phyloP scores from a whole-genome alignment of 2,888 invertebrate genomes.

The Trichopoda pennipes region DNA sequence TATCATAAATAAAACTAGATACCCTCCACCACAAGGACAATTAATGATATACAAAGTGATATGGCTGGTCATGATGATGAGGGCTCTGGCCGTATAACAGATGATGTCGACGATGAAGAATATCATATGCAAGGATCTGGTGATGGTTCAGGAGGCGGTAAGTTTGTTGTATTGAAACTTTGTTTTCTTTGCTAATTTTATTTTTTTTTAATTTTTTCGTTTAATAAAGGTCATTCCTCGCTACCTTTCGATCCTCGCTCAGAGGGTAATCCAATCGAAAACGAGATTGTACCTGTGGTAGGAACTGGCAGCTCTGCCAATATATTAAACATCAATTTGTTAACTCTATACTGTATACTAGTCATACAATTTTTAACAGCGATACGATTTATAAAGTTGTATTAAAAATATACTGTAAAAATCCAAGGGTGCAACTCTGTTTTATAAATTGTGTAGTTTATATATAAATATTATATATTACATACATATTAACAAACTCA shows the following conservation, averaged over 20 bases:
- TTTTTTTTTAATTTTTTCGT: not conserved
- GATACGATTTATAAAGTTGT: conserved; percentile 65
- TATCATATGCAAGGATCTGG: conserved; percentile 78
- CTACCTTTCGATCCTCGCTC: conserved; percentile 73
- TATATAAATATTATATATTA: conserved; percentile 47
- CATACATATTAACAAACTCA: conserved; percentile 45
- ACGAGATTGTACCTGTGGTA: conserved; percentile 68
- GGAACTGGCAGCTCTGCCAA: conserved; percentile 57
- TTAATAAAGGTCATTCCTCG: conserved; percentile 71
- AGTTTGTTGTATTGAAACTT: conserved; percentile 29
- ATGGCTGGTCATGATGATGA: conserved; percentile 80
- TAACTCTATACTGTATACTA: conserved; percentile 56
- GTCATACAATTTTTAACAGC: conserved; percentile 63
- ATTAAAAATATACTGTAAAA: conserved; percentile 56
- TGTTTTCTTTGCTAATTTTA: not conserved
- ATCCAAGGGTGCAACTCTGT: conserved; percentile 68
- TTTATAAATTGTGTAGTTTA: conserved; percentile 66
- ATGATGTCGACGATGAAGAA: conserved; percentile 79
- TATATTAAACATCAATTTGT: conserved; percentile 56
- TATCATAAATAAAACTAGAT: conserved; percentile 70
- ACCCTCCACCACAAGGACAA: conserved; percentile 75
- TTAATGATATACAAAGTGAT: conserved; percentile 80
- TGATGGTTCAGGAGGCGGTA: conserved; percentile 80
- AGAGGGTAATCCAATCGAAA: conserved; percentile 70
- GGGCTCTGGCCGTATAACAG: conserved; percentile 77